Percentiles rank a stretch among this genome's conserved stretches.
Evolutionary conservation across 2,797 vertebrate genomes (phyloP).

Genomic region (Enteromius radiatus): DNA sequence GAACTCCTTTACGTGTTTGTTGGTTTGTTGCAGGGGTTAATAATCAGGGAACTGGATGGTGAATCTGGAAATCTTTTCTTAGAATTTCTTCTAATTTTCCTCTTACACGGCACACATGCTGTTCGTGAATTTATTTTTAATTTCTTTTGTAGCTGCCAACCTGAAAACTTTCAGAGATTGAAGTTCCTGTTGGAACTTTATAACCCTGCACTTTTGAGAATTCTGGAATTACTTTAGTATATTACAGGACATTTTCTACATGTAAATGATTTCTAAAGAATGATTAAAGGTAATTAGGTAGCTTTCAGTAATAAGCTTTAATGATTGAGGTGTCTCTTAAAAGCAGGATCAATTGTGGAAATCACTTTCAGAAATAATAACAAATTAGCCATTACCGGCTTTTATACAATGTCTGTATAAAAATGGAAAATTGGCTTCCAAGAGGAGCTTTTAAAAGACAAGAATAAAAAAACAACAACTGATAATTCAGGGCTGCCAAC

Average conservation of each 20-base stretch:
- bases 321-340: not conserved
- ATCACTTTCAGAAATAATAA: not conserved
- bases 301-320: not conserved
- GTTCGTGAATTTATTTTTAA: not conserved
- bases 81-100: not conserved
- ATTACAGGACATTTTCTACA: not conserved
- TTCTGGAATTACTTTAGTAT: not conserved
- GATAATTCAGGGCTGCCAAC: conserved; percentile 5
- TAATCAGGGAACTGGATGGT: not conserved
- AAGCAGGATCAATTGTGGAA: not conserved
- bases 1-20: not conserved
- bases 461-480: not conserved
- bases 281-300: not conserved
- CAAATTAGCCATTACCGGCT: conserved; percentile 9
- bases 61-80: not conserved
- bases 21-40: not conserved
- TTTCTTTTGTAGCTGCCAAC: not conserved
- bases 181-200: not conserved
- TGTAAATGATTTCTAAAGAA: conserved; percentile 8
- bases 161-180: not conserved
- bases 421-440: not conserved
- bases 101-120: no score
- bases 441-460: not conserved
- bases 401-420: conserved; percentile 12
- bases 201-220: not conserved